Conservation (phyloP, 2,797 vertebrate species). For the Lacerta viridis region DNA sequence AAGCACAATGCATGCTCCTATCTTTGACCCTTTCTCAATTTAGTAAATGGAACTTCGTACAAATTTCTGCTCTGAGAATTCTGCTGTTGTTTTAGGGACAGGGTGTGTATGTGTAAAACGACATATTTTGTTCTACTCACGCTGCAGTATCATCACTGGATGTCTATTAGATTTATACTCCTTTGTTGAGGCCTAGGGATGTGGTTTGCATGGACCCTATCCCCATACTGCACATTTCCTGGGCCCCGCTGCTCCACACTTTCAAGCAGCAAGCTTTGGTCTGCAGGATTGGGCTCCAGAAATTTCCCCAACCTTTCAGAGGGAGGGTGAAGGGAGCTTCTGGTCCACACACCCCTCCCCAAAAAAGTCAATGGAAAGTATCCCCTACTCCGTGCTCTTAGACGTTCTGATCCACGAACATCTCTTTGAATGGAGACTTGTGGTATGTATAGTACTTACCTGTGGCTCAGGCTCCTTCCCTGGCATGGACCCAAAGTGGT, state of each 20-base stretch:
- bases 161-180: background rate
- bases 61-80: background rate
- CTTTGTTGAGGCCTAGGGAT: too few species aligned
- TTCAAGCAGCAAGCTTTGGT: background rate
- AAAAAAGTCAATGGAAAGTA: background rate
- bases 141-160: background rate
- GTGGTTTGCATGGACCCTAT: background rate
- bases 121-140: background rate
- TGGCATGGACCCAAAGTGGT: constrained; percentile 93
- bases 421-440: background rate
- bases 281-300: background rate
- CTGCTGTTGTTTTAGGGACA: background rate
- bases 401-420: background rate
- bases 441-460: constrained; percentile 74
- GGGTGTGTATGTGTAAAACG: too few species aligned
- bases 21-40: background rate
- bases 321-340: background rate
- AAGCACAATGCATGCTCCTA: background rate
- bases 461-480: constrained; percentile 88
- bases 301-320: background rate
- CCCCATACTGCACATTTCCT: background rate
- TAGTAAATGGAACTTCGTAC: background rate
- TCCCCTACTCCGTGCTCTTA: background rate
- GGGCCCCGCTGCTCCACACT: too few species aligned
- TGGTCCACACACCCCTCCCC: background rate